phyloP scores from a whole-genome alignment of 2,797 vertebrate species.

The Rousettus madagascariensis region DNA sequence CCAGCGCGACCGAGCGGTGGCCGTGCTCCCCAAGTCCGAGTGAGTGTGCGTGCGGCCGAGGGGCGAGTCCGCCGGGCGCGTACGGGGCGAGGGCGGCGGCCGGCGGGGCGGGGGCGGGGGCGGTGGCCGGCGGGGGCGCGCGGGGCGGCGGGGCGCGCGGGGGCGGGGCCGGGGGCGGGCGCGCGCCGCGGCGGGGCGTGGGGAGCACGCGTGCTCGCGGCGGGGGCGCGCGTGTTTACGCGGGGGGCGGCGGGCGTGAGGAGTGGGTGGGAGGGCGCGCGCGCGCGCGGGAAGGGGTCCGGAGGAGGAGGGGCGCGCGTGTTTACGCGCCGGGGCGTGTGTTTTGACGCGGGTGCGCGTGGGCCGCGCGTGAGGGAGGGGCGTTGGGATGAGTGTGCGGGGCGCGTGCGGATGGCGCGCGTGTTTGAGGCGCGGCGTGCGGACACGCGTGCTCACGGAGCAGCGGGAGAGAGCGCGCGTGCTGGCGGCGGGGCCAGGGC shows the following conservation, averaged over 20 bases:
- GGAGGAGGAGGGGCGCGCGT: neutral
- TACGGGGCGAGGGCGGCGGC: constrained; percentile 51
- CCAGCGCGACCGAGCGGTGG: neutral
- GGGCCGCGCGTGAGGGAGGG: neutral
- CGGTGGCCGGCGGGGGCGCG: neutral
- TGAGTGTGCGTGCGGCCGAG: constrained; percentile 47
- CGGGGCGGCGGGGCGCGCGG: neutral
- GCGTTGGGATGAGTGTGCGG: neutral
- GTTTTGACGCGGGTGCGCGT: neutral
- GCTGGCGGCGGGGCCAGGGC: neutral
- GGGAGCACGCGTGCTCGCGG: constrained; percentile 5
- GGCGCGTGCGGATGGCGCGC: neutral
- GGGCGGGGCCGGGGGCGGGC: constrained; percentile 30
- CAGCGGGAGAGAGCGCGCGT: neutral
- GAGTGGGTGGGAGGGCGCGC: neutral
- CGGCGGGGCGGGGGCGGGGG: constrained; percentile 30
- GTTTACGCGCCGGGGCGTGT: neutral
- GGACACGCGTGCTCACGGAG: neutral
- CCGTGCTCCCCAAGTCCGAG: constrained; percentile 15
- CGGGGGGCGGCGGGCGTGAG: neutral
- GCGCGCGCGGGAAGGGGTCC: neutral
- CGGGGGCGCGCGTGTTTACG: constrained; percentile 17
- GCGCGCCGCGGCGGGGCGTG: constrained; percentile 10
- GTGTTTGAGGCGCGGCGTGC: neutral
- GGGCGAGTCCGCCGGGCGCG: neutral